Evolutionary conservation across 2,888 invertebrate genomes (phyloP).

Genomic region (Ennomos quercinarius): DNA sequence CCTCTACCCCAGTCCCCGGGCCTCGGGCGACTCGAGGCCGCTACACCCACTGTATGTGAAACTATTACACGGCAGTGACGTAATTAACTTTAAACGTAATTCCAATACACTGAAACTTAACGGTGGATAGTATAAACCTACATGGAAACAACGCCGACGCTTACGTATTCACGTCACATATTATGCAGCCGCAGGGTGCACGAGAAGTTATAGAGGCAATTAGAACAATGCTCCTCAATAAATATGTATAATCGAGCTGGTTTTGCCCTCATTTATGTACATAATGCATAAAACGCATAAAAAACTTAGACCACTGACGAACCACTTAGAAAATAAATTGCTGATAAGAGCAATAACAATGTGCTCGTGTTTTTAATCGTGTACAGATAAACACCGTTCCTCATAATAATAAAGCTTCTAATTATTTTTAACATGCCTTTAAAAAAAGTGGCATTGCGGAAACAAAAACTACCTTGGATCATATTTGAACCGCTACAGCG

Average conservation of each 20-base stretch:
- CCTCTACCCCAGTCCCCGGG: constrained; percentile 23
- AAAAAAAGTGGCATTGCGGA: constrained; percentile 55
- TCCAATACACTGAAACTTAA: constrained; percentile 49
- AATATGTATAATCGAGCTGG: constrained; percentile 61
- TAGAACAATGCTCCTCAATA: constrained; percentile 59
- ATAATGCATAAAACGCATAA: constrained; percentile 47
- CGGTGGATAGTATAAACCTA: constrained; percentile 50
- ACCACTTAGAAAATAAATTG: constrained; percentile 40
- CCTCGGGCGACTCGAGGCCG: constrained; percentile 36
- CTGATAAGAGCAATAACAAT: constrained; percentile 42
- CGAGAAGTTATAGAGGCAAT: constrained; percentile 55
- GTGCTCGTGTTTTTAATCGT: constrained; percentile 42
- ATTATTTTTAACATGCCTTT: constrained; percentile 64
- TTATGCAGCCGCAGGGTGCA: constrained; percentile 44
- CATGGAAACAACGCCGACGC: constrained; percentile 13
- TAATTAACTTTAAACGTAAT: constrained; percentile 63
- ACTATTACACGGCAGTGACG: constrained; percentile 59
- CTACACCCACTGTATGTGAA: constrained; percentile 34
- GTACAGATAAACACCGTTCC: constrained; percentile 57
- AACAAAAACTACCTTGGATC: constrained; percentile 59
- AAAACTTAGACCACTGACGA: constrained; percentile 46
- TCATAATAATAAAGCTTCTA: constrained; percentile 64
- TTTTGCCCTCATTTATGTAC: constrained; percentile 45
- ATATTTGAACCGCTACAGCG: constrained; percentile 62
- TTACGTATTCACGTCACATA: constrained; percentile 46